Percentiles rank a stretch among this genome's conserved stretches.
These are phyloP conservation scores for Nannospalax galili DNA, from an alignment of 2,113 vertebrate genomes.

Conservation along the genomic window DNA sequence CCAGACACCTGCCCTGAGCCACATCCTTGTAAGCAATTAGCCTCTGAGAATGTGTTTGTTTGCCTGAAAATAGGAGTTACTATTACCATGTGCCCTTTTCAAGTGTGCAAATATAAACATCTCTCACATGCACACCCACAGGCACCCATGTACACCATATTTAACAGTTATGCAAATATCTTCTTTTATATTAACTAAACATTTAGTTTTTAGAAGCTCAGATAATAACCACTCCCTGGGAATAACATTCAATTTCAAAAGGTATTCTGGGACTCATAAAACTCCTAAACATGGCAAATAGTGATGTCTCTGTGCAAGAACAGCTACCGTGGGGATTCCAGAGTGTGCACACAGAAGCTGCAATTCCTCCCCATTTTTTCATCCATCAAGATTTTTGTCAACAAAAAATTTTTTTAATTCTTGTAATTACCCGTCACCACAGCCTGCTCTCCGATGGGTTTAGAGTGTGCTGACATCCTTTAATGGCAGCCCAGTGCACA, in stretches of 20 bases:
- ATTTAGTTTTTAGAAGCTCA: constrained; percentile 32
- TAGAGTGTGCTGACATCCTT: not conserved
- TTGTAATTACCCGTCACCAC: not conserved
- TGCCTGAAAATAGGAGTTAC: not conserved
- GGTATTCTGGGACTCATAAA: constrained; percentile 29
- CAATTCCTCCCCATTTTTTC: not conserved
- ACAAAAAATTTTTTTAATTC: not conserved
- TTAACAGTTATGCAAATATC: not conserved
- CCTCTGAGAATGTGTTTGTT: not conserved
- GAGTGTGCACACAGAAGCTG: not conserved
- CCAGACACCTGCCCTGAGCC: not conserved
- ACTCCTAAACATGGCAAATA: not conserved
- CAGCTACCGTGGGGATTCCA: not conserved
- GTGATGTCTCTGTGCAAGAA: not conserved
- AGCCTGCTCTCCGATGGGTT: not conserved
- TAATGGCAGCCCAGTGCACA: accelerated
- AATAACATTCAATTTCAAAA: constrained; percentile 40
- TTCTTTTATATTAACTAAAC: constrained; percentile 27
- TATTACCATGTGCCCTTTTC: not conserved
- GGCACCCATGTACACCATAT: not conserved
- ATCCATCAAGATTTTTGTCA: constrained; percentile 45
- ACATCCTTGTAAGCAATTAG: not conserved
- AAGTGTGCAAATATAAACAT: not conserved
- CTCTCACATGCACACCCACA: not conserved
- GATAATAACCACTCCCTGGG: not conserved